Evolutionary conservation across 1,140 invertebrate genomes (phyloP).

Genomic region (Cyclina sinensis): DNA sequence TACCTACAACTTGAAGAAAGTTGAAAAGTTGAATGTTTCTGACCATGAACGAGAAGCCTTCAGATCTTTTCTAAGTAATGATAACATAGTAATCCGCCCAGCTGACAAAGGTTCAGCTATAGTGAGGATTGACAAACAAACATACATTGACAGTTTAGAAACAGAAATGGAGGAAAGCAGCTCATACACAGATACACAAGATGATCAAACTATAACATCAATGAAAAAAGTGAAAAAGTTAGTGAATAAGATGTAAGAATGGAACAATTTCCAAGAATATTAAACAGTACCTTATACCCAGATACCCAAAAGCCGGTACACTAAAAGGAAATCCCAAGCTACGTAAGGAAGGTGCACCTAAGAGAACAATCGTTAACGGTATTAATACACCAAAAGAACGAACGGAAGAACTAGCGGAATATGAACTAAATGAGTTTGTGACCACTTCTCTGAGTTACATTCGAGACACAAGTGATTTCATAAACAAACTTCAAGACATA

Average conservation of each 20-base stretch:
- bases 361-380: slow-evolving; percentile 39
- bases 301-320: slow-evolving; percentile 10
- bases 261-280: slow-evolving; percentile 7
- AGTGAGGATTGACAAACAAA: too few relatives aligned
- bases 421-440: slow-evolving; percentile 31
- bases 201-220: too few relatives aligned
- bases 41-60: too few relatives aligned
- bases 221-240: not conserved
- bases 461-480: slow-evolving; percentile 39
- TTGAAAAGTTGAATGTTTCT: too few relatives aligned
- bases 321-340: slow-evolving; percentile 50
- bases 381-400: slow-evolving; percentile 22
- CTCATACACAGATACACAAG: too few relatives aligned
- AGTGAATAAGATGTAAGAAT: slow-evolving; percentile 17
- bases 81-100: too few relatives aligned
- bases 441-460: not conserved
- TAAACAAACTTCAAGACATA: slow-evolving; percentile 28
- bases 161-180: too few relatives aligned
- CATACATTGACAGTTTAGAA: too few relatives aligned
- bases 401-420: slow-evolving; percentile 37
- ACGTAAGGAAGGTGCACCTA: not conserved
- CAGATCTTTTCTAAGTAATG: too few relatives aligned
- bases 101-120: too few relatives aligned
- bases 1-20: too few relatives aligned
- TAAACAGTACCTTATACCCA: slow-evolving; percentile 18